A percentile compares a stretch with the other conserved stretches of the same genome.
These are phyloP conservation scores for Meghimatium bilineatum DNA, from an alignment of 2,888 invertebrate genomes.

Conservation along the genomic window DNA sequence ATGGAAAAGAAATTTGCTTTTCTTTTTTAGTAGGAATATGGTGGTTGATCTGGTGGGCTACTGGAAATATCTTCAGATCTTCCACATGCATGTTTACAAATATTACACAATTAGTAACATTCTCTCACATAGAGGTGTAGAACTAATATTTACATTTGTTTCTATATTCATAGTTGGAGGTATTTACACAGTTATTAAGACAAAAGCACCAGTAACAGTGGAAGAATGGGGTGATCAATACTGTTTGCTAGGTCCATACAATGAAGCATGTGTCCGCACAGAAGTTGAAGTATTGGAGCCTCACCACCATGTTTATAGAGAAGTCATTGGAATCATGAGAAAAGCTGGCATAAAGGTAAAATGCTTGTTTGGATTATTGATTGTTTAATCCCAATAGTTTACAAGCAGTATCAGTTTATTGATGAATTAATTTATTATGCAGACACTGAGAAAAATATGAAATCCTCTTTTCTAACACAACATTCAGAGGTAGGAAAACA, in stretches of 20 bases:
- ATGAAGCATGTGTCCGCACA: constrained; percentile 92
- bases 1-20: too few species aligned
- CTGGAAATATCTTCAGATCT: too few species aligned
- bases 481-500: too few species aligned
- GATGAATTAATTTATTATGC: too few species aligned
- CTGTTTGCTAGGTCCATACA: constrained; percentile 95
- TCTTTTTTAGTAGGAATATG: too few species aligned
- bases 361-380: neutral
- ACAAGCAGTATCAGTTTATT: too few species aligned
- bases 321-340: constrained; percentile 77
- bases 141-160: neutral
- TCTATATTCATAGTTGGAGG: constrained; percentile 89
- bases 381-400: too few species aligned
- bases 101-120: neutral
- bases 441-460: too few species aligned
- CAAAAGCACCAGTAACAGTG: constrained; percentile 96
- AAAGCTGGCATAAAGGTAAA: constrained; percentile 90
- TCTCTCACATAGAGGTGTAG: neutral
- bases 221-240: constrained; percentile 99
- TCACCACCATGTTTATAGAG: constrained; percentile 80
- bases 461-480: too few species aligned
- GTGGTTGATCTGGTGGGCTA: too few species aligned
- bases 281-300: constrained; percentile 95
- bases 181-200: constrained; percentile 98
- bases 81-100: too few species aligned